Evolutionary conservation across 2,113 vertebrate species (phyloP), one percentile per base, ranked within the genome.

Genomic region (Australoheros scitulus): DNA sequence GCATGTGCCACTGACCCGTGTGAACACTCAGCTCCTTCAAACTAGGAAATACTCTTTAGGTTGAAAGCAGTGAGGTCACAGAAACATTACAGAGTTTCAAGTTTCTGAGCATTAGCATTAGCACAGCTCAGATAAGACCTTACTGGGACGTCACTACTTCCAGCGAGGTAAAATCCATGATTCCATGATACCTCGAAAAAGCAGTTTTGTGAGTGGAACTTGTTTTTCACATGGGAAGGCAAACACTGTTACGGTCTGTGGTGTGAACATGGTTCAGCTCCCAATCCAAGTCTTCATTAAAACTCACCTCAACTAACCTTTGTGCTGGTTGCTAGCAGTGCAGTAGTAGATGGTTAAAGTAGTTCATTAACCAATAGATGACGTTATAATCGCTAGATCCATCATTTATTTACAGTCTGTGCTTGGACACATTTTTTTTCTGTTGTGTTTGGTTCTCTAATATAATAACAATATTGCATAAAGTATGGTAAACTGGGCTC

Each of bases 71-170:
- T 75, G 47, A 43, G 18, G 32, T 79, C 43, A 72, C 60, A 50
- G 43, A 72, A 72, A 72, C 65, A 29, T 52, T 72, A 72, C 24
- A 72, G 65, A 52, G 24, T 72, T 72, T 72, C 43, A 72, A 7
- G 65, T 32, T 72, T 17, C 65, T 72, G 17, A 70, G 43, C 65
- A 70, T 70, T 70, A 52, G 43, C 6, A 70, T 70, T 32, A 52
- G 41, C 41, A 43, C 13, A 43, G 65, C 43, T 47, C 13, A 47
- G 4, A 47, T 47, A 6, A 70, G 13, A 70, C 43, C 43, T 52
- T 2, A 32, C 65, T 72, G 11, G 43, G 43, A 70, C 0, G 50
- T 50, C 43, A 52, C 18, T 52, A 50, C 43, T 70, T 24, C 65
- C 43, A 70, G 43, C 22, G 26, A 50, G 26, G 64, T 47, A 50